A percentile compares a stretch with the other conserved stretches of the same genome.
Evolutionary conservation across 2,888 invertebrate genomes (phyloP).

Genomic region (Limnephilus auricula): DNA sequence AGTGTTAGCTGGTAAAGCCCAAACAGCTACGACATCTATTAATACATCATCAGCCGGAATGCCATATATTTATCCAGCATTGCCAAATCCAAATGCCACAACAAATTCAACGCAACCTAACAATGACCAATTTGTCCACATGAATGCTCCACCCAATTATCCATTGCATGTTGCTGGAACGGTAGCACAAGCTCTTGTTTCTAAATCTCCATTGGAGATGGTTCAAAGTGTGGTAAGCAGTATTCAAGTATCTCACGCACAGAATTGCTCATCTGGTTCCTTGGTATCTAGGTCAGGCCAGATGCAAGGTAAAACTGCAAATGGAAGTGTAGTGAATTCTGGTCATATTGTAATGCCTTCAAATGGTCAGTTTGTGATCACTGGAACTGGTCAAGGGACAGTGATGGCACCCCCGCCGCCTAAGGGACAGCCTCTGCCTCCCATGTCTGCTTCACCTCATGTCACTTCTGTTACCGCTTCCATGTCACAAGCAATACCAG

Average conservation of each 20-base stretch:
- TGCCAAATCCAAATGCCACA: slow-evolving; percentile 48
- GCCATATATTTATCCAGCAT: slow-evolving; percentile 61
- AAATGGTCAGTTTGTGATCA: slow-evolving; percentile 85
- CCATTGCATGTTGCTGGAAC: slow-evolving; percentile 76
- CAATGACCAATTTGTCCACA: slow-evolving; percentile 59
- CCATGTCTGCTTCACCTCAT: slow-evolving; percentile 80
- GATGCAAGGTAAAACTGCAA: slow-evolving; percentile 65
- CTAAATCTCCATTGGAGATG: slow-evolving; percentile 85
- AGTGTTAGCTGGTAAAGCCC: slow-evolving; percentile 86
- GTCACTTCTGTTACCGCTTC: slow-evolving; percentile 82
- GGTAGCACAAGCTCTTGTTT: slow-evolving; percentile 76
- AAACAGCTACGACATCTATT: slow-evolving; percentile 87
- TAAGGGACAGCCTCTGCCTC: slow-evolving; percentile 76
- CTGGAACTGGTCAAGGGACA: slow-evolving; percentile 77
- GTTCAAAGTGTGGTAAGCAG: slow-evolving; percentile 87
- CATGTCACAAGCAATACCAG: slow-evolving; percentile 81
- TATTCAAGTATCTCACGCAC: slow-evolving; percentile 78
- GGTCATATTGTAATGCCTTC: slow-evolving; percentile 88
- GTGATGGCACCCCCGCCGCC: slow-evolving; percentile 84
- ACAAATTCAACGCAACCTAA: slow-evolving; percentile 44
- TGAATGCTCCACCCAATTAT: slow-evolving; percentile 75
- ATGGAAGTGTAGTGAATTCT: slow-evolving; percentile 75
- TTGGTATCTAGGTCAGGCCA: slow-evolving; percentile 68
- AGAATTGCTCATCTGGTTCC: slow-evolving; percentile 69
- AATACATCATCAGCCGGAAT: slow-evolving; percentile 76